Evolutionary conservation across 2,113 vertebrate genomes (phyloP).

Genomic region (Rhegmatorhina hoffmannsi): DNA sequence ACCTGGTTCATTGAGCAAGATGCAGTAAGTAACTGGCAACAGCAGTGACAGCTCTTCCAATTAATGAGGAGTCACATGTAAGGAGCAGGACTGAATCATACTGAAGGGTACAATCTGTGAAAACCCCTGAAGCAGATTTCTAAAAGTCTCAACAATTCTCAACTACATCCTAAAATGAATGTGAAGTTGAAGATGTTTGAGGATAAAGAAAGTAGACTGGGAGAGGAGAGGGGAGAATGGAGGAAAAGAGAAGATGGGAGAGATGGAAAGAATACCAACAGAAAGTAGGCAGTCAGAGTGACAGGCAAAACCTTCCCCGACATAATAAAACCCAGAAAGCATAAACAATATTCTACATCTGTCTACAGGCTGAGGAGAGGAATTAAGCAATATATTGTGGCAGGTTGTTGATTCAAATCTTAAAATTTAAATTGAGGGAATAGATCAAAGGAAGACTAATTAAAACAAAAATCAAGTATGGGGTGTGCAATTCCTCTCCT

Average conservation of each 20-base stretch:
- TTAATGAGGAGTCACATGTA: background rate
- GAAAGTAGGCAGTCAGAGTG: background rate
- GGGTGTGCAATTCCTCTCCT: constrained; percentile 45
- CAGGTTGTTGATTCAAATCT: constrained; percentile 45
- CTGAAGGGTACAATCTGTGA: background rate
- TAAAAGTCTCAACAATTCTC: background rate
- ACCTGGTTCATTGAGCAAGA: background rate
- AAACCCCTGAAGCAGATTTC: background rate
- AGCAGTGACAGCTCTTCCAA: background rate
- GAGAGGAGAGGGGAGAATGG: background rate
- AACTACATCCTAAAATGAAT: background rate
- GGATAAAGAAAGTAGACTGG: background rate
- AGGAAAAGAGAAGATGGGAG: background rate
- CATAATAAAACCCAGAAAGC: background rate
- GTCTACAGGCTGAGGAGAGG: background rate
- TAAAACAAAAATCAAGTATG: constrained; percentile 60
- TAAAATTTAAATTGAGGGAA: constrained; percentile 39
- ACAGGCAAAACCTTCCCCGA: background rate
- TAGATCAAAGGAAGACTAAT: constrained; percentile 62
- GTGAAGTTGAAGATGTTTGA: background rate
- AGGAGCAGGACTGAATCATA: background rate
- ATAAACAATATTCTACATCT: background rate
- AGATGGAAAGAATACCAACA: background rate
- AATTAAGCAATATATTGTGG: constrained; percentile 34
- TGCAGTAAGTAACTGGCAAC: background rate